phyloP scores from a whole-genome alignment of 2,113 vertebrate species.

The Phalacrocorax aristotelis region DNA sequence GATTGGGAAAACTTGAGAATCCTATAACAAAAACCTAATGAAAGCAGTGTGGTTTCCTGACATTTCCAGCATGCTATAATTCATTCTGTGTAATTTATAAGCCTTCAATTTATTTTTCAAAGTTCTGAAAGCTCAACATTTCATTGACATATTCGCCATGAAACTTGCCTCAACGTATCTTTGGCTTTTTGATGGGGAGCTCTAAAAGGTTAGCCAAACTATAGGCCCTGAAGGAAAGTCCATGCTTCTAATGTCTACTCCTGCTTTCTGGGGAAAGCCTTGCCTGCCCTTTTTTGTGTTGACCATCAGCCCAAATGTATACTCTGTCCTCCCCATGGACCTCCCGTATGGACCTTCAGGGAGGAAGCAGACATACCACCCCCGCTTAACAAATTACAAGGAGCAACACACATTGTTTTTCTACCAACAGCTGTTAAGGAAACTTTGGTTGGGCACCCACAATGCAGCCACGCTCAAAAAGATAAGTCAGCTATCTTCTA shows the following conservation, averaged over 20 bases:
- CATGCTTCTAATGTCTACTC: not conserved
- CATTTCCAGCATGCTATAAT: not conserved
- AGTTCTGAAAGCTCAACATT: not conserved
- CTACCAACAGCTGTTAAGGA: not conserved
- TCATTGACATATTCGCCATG: not conserved
- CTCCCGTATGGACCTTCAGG: not conserved
- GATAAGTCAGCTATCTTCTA: not conserved
- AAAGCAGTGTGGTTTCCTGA: constrained; percentile 13
- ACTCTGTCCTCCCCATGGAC: not conserved
- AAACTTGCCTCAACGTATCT: not conserved
- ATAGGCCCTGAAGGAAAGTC: not conserved
- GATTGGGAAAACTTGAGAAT: not conserved
- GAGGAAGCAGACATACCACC: not conserved
- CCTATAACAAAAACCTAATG: not conserved
- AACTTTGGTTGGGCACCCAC: not conserved
- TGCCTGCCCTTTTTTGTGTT: not conserved
- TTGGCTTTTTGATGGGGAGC: not conserved
- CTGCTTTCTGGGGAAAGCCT: not conserved
- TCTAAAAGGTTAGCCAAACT: not conserved
- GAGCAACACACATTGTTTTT: not conserved
- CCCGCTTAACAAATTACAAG: not conserved
- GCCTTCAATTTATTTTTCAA: not conserved
- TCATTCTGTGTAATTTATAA: not conserved
- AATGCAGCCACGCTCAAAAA: not conserved
- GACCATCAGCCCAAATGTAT: not conserved